phyloP scores from a whole-genome alignment of 1,140 invertebrate genomes.

The Drosophila virilis region DNA sequence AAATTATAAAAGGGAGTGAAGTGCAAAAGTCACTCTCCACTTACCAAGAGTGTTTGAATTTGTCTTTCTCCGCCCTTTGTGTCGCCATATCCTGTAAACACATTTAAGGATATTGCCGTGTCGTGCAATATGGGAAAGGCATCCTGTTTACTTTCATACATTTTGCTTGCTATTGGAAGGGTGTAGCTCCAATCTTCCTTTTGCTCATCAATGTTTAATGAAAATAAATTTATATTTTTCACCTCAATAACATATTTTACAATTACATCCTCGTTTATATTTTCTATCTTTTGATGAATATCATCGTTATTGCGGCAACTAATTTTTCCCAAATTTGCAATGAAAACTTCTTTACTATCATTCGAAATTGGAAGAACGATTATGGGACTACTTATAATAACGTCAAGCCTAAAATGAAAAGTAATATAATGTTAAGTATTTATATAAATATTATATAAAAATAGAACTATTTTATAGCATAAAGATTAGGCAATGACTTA shows the following conservation, averaged over 20 bases:
- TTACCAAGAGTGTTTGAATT: constrained; percentile 57
- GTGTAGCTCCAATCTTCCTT: constrained; percentile 66
- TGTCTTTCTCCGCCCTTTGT: constrained; percentile 68
- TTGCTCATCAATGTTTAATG: constrained; percentile 86
- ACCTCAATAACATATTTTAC: constrained; percentile 86
- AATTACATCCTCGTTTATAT: constrained; percentile 16
- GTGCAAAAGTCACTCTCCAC: background rate
- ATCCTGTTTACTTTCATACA: constrained; percentile 70
- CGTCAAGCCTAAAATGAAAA: constrained; percentile 85
- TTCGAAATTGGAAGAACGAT: constrained; percentile 92
- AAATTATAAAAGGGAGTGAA: too few species aligned
- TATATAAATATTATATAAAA: background rate
- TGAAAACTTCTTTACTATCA: constrained; percentile 92
- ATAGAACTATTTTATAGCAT: background rate
- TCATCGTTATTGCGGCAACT: constrained; percentile 87
- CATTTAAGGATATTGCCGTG: constrained; percentile 88
- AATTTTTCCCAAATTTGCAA: constrained; percentile 97
- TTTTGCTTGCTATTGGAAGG: constrained; percentile 65
- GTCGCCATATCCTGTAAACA: constrained; percentile 85
- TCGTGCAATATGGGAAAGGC: constrained; percentile 85
- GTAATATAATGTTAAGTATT: background rate
- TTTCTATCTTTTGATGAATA: constrained; percentile 46
- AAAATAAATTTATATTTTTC: constrained; percentile 95
- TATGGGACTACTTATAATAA: constrained; percentile 95
- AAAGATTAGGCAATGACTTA: constrained; percentile 26